Conservation (phyloP, 2,797 vertebrate genomes). For the Gila robusta region DNA sequence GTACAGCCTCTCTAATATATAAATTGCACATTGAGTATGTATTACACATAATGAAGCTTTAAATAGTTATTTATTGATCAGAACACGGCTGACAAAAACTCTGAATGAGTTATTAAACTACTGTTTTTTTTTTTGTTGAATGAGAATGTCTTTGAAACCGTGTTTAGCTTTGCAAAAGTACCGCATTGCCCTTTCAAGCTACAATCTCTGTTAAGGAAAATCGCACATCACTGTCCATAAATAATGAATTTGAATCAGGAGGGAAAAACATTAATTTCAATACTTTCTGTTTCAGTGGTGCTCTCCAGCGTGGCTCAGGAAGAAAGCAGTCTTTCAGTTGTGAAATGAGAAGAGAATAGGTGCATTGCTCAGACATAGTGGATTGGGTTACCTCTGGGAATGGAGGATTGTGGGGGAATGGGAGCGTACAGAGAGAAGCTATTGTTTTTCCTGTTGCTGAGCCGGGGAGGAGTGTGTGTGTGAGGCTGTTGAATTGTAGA, state of each 20-base stretch:
- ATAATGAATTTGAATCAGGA: conserved; percentile 57
- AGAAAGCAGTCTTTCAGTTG: conserved; percentile 83
- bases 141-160: background rate
- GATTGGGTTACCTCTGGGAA: conserved; percentile 81
- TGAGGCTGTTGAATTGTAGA: conserved; percentile 75
- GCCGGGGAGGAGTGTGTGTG: conserved; percentile 70
- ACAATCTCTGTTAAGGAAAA: conserved; percentile 7
- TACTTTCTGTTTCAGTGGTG: conserved; percentile 55
- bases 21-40: background rate
- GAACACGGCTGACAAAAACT: background rate
- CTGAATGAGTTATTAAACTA: background rate
- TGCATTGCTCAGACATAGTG: conserved; percentile 87
- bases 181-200: background rate
- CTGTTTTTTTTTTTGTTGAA: background rate
- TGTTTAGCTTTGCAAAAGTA: conserved; percentile 14
- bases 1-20: background rate
- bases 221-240: conserved; percentile 52
- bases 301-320: conserved; percentile 56
- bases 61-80: background rate
- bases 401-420: conserved; percentile 66
- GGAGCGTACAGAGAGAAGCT: conserved; percentile 74
- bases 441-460: conserved; percentile 82
- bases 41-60: background rate
- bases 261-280: conserved; percentile 49
- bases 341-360: conserved; percentile 89